Base-by-base conservation (phyloP, 2,113 vertebrate species). In the Myocastor coypus region DNA sequence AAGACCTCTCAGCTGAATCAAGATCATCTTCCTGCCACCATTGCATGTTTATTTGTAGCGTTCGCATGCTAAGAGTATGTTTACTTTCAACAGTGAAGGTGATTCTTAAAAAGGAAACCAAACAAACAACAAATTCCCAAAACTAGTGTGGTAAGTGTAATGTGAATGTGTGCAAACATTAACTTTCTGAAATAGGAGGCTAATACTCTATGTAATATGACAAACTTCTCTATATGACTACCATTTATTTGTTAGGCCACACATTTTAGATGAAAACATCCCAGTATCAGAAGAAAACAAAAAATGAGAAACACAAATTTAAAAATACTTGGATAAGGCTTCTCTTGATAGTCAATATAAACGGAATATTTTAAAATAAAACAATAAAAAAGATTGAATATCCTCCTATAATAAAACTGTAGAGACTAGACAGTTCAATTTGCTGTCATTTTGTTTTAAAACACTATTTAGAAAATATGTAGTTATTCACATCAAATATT, bases 261-360 rank as follows among this genome's bases (percentile, higher is more conserved):
- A 3, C 69, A 22, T 80, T 92, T 83, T 68, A 83, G 86, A 63
- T 19, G 75, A 34, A 80, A 87, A 75, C 17, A 73, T 59, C 16
- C 3, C 80, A 57, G 55, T 80, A 55, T 61, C 50, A 86, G 40
- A 83, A 34, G 61, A 75, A 81, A 68, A 24, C 22, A 63, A 95
- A 87, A n/a, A 50, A 2, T n/a, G 46, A 78, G 37, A 57, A 80
- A 92, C 26, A 40, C 0, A 46, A 22, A 50, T 75, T 91, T 75
- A 8, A 63, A 55, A 80, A 73, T 84, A 61, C 7, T 34, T 81
- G 11, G 17, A 46, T 64, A 83, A 71, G 26, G 13, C 32, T 75
- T 95, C 40, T 92, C 28, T 95, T 84, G 30, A 71, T 83, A 84
- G 1, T 34, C n/a, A 22, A 92, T 83, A 63, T 84, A 46, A 82